A percentile compares a stretch with the other conserved stretches of the same genome.
Conservation (phyloP, 1,140 invertebrate genomes). For the Hylaeus anthracinus region DNA sequence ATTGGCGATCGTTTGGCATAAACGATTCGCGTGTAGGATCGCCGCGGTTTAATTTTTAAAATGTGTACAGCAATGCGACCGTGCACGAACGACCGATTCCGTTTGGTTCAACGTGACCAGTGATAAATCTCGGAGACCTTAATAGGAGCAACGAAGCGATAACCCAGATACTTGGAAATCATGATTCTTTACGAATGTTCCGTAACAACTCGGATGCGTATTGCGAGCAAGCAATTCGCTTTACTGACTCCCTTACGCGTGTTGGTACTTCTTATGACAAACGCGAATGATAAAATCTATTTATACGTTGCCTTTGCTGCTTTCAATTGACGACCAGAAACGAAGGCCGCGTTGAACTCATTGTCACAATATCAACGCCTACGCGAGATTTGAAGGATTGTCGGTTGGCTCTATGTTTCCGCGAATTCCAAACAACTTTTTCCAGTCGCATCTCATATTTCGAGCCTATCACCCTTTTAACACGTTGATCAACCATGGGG, state of each 20-base stretch:
- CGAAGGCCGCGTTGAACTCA: slow-evolving; percentile 43
- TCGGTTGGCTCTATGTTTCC: not conserved
- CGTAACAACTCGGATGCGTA: slow-evolving; percentile 6
- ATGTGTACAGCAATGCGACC: not conserved
- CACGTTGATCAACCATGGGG: no score
- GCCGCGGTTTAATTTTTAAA: slow-evolving; percentile 2
- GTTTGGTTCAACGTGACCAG: slow-evolving; percentile 55
- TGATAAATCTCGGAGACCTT: slow-evolving; percentile 71
- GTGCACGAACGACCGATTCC: not conserved
- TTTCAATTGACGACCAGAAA: slow-evolving; percentile 34
- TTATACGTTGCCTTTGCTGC: slow-evolving; percentile 24
- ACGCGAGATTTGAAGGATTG: not conserved
- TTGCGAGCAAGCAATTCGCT: not conserved
- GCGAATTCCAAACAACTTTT: not conserved
- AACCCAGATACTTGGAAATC: slow-evolving; percentile 71
- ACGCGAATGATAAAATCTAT: slow-evolving; percentile 43
- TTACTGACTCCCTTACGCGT: not conserved
- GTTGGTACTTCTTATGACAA: not conserved
- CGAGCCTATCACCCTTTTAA: no score
- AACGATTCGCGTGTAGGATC: not conserved
- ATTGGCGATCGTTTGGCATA: not conserved
- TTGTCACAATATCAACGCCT: slow-evolving; percentile 12
- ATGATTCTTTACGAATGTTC: slow-evolving; percentile 27
- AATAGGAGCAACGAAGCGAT: slow-evolving; percentile 71
- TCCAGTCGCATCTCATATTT: not conserved